Base-by-base conservation (phyloP, 2,888 invertebrate species). In the Brachypalpus laphriformis region DNA sequence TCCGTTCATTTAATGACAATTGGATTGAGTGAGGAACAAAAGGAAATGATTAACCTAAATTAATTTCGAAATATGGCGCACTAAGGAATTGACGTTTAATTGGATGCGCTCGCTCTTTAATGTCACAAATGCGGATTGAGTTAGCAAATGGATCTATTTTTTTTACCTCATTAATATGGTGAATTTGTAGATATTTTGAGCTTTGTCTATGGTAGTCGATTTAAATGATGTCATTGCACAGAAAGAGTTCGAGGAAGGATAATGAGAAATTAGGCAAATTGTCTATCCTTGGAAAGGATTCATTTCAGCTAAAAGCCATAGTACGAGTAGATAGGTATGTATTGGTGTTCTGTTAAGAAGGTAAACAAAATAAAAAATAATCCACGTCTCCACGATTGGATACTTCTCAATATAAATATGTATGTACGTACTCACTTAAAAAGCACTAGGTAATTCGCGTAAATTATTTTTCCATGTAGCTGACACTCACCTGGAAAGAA, bases 31-130 rank as follows among this genome's bases (percentile, higher is more conserved):
- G 18, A 16, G 25, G 16, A 68, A 83, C 80, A 83, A 80, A 54
- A 34, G 68, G 66, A 49, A 68, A 81, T 85, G 75, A 85, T 85
- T 85, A 85, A 85, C 85, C 85, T 54, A 81, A 65, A 81, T 85
- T 75, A 61, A 65, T 85, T 81, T 61, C 59, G 61, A 71, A 85
- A 75, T 81, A 85, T 59, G 57, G 70, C 81, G 51, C 81, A 75
- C 85, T 34, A 70, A 81, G 81, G 85, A 85, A 81, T 81, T 70
- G 81, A 28, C 49, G 47, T 81, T 75, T 85, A 85, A 85, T 85
- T 85, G 85, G 81, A 85, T 70, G 75, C 25, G 25, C 25, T 25
- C 25, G 80, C 81, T 85, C 49, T 70, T 85, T 70, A 70, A 56
- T 75, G 68, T 40, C 40, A 28, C 28, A 31, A n/a, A 54, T 57